These are phyloP conservation scores for Pterophyllum scalare DNA, from an alignment of 2,113 vertebrate genomes.

Conservation along the genomic window DNA sequence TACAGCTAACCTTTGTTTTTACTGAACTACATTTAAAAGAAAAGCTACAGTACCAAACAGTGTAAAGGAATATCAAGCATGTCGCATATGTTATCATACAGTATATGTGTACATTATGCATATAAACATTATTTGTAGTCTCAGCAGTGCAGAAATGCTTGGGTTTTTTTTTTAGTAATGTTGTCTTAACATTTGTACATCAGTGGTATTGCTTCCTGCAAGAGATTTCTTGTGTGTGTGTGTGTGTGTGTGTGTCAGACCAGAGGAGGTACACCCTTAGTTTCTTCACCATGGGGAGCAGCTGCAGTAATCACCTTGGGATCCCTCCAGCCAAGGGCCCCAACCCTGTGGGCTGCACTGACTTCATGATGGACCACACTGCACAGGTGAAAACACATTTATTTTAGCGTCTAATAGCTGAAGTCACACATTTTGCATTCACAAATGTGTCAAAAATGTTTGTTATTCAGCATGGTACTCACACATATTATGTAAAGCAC, in stretches of 20 bases:
- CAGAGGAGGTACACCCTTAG: slow-evolving; percentile 27
- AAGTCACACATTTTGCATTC: neutral
- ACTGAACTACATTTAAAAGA: neutral
- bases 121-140: neutral
- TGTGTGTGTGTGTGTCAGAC: slow-evolving; percentile 32
- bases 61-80: neutral
- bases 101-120: neutral
- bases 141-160: neutral
- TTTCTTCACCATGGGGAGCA: slow-evolving; percentile 77
- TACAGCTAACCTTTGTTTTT: neutral
- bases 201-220: neutral
- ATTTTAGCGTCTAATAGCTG: rapidly evolving
- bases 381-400: slow-evolving; percentile 54
- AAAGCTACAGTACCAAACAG: neutral
- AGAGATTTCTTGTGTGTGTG: neutral
- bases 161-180: neutral
- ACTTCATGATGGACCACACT: slow-evolving; percentile 90
- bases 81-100: neutral
- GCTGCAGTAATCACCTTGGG: slow-evolving; percentile 69
- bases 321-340: slow-evolving; percentile 90
- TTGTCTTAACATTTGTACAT: neutral
- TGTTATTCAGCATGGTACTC: neutral
- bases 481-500: neutral
- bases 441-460: neutral
- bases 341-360: slow-evolving; percentile 87